Conservation (phyloP, 1,140 invertebrate species). For the Myzus persicae region DNA sequence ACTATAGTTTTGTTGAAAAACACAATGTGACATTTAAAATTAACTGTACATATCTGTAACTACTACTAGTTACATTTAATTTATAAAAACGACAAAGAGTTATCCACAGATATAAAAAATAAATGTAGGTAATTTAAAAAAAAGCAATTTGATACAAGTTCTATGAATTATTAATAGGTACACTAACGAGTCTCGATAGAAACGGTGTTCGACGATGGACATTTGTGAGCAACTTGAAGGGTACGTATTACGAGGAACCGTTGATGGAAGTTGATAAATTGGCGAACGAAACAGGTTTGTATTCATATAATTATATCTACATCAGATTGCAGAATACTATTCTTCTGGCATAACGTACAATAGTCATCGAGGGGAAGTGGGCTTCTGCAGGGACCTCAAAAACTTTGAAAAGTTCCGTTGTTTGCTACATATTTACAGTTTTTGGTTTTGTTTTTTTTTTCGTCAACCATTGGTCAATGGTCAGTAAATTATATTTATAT, state of each 20-base stretch:
- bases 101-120: background rate
- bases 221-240: background rate
- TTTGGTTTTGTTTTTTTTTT: background rate
- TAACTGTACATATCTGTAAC: background rate
- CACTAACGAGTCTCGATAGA: background rate
- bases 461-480: background rate
- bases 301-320: background rate
- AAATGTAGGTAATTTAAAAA: background rate
- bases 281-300: background rate
- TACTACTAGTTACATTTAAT: background rate
- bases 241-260: background rate
- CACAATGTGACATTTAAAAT: slow-evolving; percentile 21
- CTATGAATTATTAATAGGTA: background rate
- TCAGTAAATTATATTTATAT: background rate
- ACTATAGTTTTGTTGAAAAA: background rate
- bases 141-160: background rate
- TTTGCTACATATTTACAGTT: too few relatives aligned
- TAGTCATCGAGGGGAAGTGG: background rate
- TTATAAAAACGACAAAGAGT: background rate
- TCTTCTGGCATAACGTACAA: background rate
- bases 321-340: background rate
- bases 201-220: background rate
- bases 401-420: too few relatives aligned
- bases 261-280: background rate
- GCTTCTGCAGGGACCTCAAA: background rate